phyloP scores from a whole-genome alignment of 2,797 vertebrate genomes.

The Triplophysa yarkandensis region DNA sequence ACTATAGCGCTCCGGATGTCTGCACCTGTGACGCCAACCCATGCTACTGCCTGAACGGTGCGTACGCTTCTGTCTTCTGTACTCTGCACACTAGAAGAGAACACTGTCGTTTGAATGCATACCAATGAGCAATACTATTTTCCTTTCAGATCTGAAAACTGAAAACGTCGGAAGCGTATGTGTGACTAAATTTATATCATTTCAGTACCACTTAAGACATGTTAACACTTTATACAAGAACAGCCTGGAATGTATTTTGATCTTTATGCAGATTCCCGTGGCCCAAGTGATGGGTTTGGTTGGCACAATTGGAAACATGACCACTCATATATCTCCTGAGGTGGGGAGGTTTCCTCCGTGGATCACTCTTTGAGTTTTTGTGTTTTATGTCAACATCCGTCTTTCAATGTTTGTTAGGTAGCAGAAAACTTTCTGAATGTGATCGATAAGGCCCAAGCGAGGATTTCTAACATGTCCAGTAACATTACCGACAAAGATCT shows the following conservation, averaged over 20 bases:
- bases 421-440: no score
- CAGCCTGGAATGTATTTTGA: neutral
- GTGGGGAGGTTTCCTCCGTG: no score
- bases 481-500: neutral
- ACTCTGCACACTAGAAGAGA: neutral
- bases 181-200: neutral
- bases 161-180: rapidly evolving
- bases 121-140: neutral
- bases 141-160: neutral
- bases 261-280: neutral
- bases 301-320: conserved; percentile 25
- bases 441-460: no score
- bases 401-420: no score
- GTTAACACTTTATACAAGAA: neutral
- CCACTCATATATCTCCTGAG: neutral
- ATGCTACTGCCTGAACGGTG: neutral
- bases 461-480: no score
- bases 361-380: no score
- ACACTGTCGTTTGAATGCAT: neutral
- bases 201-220: neutral
- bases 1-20: neutral
- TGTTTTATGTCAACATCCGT: no score
- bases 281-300: neutral
- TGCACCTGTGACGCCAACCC: rapidly evolving
- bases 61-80: neutral